Conservation (phyloP, 2,797 vertebrate genomes). For the Eupleurogrammus muticus region DNA sequence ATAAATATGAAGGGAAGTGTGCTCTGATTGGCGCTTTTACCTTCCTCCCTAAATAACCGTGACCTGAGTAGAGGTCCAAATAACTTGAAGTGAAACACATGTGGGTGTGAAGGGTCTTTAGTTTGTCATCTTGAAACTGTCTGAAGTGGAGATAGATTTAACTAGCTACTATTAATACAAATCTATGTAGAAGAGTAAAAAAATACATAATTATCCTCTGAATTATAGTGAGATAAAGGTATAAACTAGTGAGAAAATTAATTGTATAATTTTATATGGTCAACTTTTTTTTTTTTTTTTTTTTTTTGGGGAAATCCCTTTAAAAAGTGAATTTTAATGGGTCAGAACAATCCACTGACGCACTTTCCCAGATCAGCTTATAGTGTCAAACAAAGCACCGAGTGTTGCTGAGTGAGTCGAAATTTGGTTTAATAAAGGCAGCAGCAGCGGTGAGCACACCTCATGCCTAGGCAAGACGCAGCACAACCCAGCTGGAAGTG, state of each 20-base stretch:
- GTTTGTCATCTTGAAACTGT: not conserved
- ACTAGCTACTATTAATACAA: not conserved
- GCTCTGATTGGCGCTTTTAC: too few species aligned
- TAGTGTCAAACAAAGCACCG: conserved; percentile 8
- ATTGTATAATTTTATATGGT: not conserved
- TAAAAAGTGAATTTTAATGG: not conserved
- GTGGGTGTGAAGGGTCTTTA: conserved; percentile 1
- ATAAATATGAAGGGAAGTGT: too few species aligned
- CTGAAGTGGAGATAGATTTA: not conserved
- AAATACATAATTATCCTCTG: not conserved
- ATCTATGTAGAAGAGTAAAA: too few species aligned
- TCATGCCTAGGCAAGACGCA: conserved; percentile 65
- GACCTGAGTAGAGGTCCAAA: not conserved
- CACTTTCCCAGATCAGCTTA: conserved; percentile 7
- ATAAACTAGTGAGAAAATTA: too few species aligned
- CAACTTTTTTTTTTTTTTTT: not conserved
- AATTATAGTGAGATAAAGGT: not conserved
- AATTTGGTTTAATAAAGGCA: conserved; percentile 43
- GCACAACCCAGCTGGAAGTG: conserved; percentile 45
- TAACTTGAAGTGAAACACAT: not conserved
- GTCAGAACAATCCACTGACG: not conserved
- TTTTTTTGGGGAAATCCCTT: not conserved
- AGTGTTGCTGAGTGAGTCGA: conserved; percentile 15
- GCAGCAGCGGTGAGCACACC: conserved; percentile 33
- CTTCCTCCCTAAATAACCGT: not conserved